Percentiles rank a stretch among this genome's conserved stretches.
These are phyloP conservation scores for Actias luna DNA, from an alignment of 2,888 invertebrate genomes.

Conservation along the genomic window DNA sequence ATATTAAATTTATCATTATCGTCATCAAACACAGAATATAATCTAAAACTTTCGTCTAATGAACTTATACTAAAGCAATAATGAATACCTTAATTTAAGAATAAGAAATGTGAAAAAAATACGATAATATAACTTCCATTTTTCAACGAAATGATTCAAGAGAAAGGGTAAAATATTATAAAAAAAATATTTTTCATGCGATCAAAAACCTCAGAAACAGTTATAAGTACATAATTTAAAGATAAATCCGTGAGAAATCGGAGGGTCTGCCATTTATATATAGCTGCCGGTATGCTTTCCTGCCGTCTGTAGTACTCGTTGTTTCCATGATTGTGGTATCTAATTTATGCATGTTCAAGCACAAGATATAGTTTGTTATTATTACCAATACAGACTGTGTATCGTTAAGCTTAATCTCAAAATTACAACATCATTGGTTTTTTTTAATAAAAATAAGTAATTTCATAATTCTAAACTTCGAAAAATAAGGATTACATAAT, in stretches of 20 bases:
- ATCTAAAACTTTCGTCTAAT: too few species aligned
- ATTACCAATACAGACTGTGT: conserved; percentile 22
- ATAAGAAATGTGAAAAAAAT: conserved; percentile 31
- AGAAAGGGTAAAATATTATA: not conserved
- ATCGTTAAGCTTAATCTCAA: not conserved
- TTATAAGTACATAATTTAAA: conserved; percentile 49
- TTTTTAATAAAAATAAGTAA: not conserved
- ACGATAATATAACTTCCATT: conserved; percentile 31
- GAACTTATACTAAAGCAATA: too few species aligned
- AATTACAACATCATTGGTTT: too few species aligned
- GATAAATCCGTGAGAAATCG: conserved; percentile 54
- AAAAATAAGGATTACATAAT: too few species aligned
- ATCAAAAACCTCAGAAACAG: conserved; percentile 42
- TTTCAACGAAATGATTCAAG: conserved; percentile 26
- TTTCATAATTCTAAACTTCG: too few species aligned
- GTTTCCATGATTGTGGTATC: conserved; percentile 52
- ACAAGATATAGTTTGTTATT: conserved; percentile 38
- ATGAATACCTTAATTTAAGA: too few species aligned
- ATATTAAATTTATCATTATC: too few species aligned
- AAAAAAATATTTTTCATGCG: conserved; percentile 6
- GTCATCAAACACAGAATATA: too few species aligned
- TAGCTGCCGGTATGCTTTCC: conserved; percentile 56
- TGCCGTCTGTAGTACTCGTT: conserved; percentile 61
- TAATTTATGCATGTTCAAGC: conserved; percentile 38
- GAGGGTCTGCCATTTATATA: conserved; percentile 59